These are phyloP conservation scores for Spodoptera littoralis DNA, from an alignment of 2,888 invertebrate species.

Conservation along the genomic window DNA sequence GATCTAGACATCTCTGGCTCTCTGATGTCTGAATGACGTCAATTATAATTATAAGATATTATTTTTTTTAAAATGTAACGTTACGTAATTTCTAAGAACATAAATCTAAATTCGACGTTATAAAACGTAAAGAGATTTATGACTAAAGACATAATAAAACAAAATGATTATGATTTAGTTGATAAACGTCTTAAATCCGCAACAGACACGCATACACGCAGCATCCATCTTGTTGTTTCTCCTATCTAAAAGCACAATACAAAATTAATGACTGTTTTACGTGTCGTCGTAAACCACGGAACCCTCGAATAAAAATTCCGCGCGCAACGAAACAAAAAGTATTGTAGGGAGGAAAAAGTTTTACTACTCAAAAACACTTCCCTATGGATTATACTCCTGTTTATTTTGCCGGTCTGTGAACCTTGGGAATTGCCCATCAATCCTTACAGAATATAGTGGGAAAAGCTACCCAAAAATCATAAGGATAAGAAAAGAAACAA, in stretches of 20 bases:
- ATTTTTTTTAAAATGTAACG: slow-evolving; percentile 4
- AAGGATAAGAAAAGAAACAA: too few relatives aligned
- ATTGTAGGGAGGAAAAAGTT: slow-evolving; percentile 56
- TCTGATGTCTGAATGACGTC: too few relatives aligned
- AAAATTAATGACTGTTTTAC: slow-evolving; percentile 77
- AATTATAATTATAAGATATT: too few relatives aligned
- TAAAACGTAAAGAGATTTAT: slow-evolving; percentile 52
- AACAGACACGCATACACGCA: slow-evolving; percentile 48
- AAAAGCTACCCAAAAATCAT: too few relatives aligned
- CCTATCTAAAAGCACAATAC: slow-evolving; percentile 67
- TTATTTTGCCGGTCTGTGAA: slow-evolving; percentile 12
- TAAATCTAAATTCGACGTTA: slow-evolving; percentile 50
- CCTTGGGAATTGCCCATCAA: too few relatives aligned
- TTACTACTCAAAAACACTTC: slow-evolving; percentile 51
- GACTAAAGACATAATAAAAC: slow-evolving; percentile 30
- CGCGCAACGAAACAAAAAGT: slow-evolving; percentile 59
- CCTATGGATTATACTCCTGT: slow-evolving; percentile 29
- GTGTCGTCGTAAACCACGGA: slow-evolving; percentile 70
- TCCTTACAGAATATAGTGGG: too few relatives aligned
- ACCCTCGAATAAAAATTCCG: slow-evolving; percentile 69
- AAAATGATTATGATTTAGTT: slow-evolving; percentile 35
- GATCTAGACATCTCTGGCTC: too few relatives aligned
- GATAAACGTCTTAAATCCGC: slow-evolving; percentile 36
- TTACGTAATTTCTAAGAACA: slow-evolving; percentile 21
- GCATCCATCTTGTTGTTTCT: slow-evolving; percentile 61